These are phyloP conservation scores for Diplogasteroides magnus DNA, from an alignment of 1,140 invertebrate species.

Conservation along the genomic window DNA sequence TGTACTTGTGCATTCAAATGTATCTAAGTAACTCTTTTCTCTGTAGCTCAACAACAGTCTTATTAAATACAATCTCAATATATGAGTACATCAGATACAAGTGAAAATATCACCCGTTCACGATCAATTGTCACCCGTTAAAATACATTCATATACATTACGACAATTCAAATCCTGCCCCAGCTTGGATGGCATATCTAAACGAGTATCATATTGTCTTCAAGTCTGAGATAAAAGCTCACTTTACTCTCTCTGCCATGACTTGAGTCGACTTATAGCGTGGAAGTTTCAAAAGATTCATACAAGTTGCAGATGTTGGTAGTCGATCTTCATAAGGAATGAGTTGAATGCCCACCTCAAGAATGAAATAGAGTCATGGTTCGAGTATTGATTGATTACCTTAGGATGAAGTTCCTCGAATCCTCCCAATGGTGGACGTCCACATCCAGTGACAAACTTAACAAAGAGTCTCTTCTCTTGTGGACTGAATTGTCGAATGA, in stretches of 20 bases:
- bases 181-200: slow-evolving; percentile 21
- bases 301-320: slow-evolving; percentile 25
- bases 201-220: neutral
- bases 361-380: neutral
- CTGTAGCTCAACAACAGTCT: too few species aligned
- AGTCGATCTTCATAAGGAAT: slow-evolving; percentile 1
- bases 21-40: too few species aligned
- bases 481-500: neutral
- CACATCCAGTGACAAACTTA: slow-evolving; percentile 27
- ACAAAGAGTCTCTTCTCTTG: slow-evolving; percentile 6
- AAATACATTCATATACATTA: too few species aligned
- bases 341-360: neutral
- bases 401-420: slow-evolving; percentile 11
- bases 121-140: too few species aligned
- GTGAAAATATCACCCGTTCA: too few species aligned
- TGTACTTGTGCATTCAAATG: neutral
- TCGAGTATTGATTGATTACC: slow-evolving; percentile 3
- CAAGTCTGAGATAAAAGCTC: slow-evolving; percentile 1
- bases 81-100: too few species aligned
- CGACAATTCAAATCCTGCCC: slow-evolving; percentile 21
- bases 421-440: slow-evolving; percentile 23
- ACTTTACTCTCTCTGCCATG: slow-evolving; percentile 15
- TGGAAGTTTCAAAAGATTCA: slow-evolving; percentile 25
- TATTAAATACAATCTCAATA: too few species aligned
- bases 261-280: neutral